Base-by-base conservation (phyloP, 2,797 vertebrate species). In the Danio kyathit region DNA sequence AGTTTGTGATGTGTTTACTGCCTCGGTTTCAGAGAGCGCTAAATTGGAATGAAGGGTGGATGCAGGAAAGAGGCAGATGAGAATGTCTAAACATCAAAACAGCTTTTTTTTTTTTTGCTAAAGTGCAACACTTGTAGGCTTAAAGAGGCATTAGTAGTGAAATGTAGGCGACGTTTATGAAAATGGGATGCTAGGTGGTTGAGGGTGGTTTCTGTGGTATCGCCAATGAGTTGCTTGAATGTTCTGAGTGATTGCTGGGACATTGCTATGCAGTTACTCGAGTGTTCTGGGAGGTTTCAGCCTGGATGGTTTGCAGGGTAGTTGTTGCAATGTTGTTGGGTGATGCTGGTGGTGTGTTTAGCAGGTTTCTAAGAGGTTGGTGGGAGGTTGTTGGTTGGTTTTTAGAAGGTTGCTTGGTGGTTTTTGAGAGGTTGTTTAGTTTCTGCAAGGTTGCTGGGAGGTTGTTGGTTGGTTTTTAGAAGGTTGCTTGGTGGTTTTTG, bases 1-100 rank as follows among this genome's bases (percentile, higher is more conserved):
- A 49, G 60, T 38, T 43, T 60, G 51, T 51, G 64, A 61, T 67
- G 43, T 48, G 72, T 67, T 59, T 21, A 66, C 21, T 38, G 21
- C 52, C 63, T 60, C 16, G 1, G 12, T 71, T 51, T 56, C 57
- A 43, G 76, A 7, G 2, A 43, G 66, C 7, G 5, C n/a, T 70
- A 60, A 52, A 79, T 51, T 70, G 57, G 57, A 76, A 11, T 21
- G 48, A 54, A 9, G 38, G 12, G 12, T 21, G n/a, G 44, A 17
- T 49, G 44, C 44, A n/a, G 57, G 11, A 64, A 63, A 19, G 48
- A 48, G 4, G 67, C 75, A 38, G 51, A 69, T 40, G 5, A 41
- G 29, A 60, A 70, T 70, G n/a, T 44, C n/a, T 16, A 54, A 63
- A 9, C 17, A 71, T 60, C 17, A 60, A 41, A 52, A 41, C 17